These are phyloP conservation scores for Nasonia longicornis DNA, from an alignment of 1,140 invertebrate genomes.

Conservation along the genomic window DNA sequence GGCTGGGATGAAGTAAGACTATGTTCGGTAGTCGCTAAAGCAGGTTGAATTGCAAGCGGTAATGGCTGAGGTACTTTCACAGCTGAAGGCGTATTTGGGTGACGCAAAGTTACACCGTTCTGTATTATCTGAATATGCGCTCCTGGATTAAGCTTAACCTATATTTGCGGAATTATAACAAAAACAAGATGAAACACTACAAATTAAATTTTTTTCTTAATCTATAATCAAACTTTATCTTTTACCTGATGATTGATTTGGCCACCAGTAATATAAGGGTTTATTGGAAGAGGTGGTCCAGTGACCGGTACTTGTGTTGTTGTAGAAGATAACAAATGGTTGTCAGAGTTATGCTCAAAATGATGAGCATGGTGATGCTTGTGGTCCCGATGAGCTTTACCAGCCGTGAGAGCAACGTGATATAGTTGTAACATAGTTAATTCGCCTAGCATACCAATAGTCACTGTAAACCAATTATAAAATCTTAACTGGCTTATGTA, in stretches of 20 bases:
- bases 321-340: constrained; percentile 73
- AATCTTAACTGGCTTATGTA: neutral
- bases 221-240: neutral
- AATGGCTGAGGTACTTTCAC: constrained; percentile 47
- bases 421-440: constrained; percentile 84
- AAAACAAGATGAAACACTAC: neutral
- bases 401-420: constrained; percentile 81
- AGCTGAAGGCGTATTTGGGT: constrained; percentile 56
- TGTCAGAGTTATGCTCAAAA: constrained; percentile 76
- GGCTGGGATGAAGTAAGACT: neutral
- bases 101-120: constrained; percentile 63
- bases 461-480: constrained; percentile 62
- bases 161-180: neutral
- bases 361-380: constrained; percentile 86
- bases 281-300: constrained; percentile 71
- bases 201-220: neutral
- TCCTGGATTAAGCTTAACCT: constrained; percentile 66
- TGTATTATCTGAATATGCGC: constrained; percentile 59
- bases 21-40: neutral
- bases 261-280: constrained; percentile 75
- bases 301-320: constrained; percentile 69
- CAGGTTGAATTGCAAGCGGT: constrained; percentile 5
- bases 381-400: constrained; percentile 85
- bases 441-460: constrained; percentile 80
- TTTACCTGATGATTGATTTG: constrained; percentile 72